Conservation (phyloP, 2,888 invertebrate species). For the Erannis defoliaria region DNA sequence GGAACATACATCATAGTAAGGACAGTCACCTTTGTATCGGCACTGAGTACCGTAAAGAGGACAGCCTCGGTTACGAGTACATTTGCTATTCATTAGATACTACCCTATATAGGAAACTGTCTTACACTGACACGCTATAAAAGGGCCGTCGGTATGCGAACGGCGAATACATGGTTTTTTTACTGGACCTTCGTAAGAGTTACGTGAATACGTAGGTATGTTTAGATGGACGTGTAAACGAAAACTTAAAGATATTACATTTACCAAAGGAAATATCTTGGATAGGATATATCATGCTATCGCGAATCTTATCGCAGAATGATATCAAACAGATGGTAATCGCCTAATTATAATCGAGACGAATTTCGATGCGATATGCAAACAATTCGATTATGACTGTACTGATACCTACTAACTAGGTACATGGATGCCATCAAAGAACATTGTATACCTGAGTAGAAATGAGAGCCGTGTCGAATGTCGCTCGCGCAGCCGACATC, state of each 20-base stretch:
- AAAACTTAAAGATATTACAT: neutral
- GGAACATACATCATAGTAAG: constrained; percentile 35
- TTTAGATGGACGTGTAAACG: neutral
- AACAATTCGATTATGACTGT: neutral
- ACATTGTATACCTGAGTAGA: constrained; percentile 38
- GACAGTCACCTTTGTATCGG: constrained; percentile 56
- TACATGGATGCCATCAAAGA: neutral
- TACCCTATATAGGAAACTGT: constrained; percentile 72
- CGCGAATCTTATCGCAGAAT: constrained; percentile 12
- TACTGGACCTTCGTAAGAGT: constrained; percentile 60
- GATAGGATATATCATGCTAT: neutral
- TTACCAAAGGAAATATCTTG: constrained; percentile 15
- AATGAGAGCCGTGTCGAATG: constrained; percentile 66
- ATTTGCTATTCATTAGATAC: constrained; percentile 79
- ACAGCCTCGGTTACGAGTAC: constrained; percentile 64
- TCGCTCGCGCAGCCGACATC: constrained; percentile 69
- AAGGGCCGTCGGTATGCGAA: constrained; percentile 63
- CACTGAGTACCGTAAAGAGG: constrained; percentile 59
- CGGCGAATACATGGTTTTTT: constrained; percentile 58
- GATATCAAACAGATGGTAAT: constrained; percentile 3
- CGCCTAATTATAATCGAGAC: constrained; percentile 15
- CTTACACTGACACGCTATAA: constrained; percentile 63
- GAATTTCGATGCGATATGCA: constrained; percentile 6
- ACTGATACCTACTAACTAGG: constrained; percentile 3
- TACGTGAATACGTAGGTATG: constrained; percentile 62